Evolutionary conservation across 1,140 invertebrate species (phyloP), one percentile per base, ranked within the genome.

Genomic region (Leptinotarsa undecemlineata): DNA sequence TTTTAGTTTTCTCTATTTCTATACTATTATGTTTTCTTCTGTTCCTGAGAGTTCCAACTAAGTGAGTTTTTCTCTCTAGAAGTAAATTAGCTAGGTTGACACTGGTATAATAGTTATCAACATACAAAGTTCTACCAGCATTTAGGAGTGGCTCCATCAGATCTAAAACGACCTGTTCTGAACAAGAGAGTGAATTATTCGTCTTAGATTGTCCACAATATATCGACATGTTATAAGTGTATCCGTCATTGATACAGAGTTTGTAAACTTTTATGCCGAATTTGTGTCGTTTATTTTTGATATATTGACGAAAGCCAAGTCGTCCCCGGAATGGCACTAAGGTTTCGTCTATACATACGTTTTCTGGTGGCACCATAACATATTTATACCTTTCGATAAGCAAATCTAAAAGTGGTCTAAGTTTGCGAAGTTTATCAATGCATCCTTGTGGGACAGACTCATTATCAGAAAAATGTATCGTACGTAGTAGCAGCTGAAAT

Each of bases 61-160:
- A 80, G 83, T 88, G 84, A 6, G 84, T 88, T 75, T 87, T 79
- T 71, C 81, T 83, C 47, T 82, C 72, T 72, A 86, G 75, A 76
- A 87, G 77, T 78, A 80, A 76, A 70, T 85, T 72, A 69, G 85
- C 84, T 74, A 87, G 78, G 68, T 82, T 26, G 71, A 86, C 78
- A 78, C 85, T 86, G 48, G 80, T 84, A 72, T 85, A 87, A 81
- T 79, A 86, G 73, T 78, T 83, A 73, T 78, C 77, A 15, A 78
- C 80, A 78, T 74, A 82, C 57, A 71, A 4, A 51, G 61, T 69
- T 13, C 75, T 23, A 17, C 75, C 73, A 23, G 72, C 42, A 73
- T 71, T 68, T 62, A 74, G 72, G 23, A 57, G 14, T 14, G 71
- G 51, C 6, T 48, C 23, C 68, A 77, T 48, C 26, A 33, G 26